phyloP scores from a whole-genome alignment of 2,113 vertebrate genomes.

The Gobio gobio region DNA sequence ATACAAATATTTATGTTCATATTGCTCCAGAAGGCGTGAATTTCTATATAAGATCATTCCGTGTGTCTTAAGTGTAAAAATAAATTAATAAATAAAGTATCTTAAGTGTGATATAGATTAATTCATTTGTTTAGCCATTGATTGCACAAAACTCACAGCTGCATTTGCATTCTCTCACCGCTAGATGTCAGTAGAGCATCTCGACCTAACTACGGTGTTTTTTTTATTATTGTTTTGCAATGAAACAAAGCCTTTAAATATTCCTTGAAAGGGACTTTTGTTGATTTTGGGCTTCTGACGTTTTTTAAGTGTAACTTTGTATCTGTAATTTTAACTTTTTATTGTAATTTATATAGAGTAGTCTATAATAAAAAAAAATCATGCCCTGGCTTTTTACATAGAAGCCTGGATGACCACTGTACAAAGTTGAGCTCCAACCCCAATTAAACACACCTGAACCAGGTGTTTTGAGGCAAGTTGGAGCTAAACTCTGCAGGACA shows the following conservation, averaged over 20 bases:
- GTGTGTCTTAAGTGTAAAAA: too few species aligned
- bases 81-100: neutral
- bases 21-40: neutral
- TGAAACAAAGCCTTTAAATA: too few species aligned
- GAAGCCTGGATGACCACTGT: too few species aligned
- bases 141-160: neutral
- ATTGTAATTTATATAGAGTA: neutral
- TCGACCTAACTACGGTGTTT: neutral
- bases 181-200: neutral
- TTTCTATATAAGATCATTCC: neutral
- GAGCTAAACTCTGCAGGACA: too few species aligned
- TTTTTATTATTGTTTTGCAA: too few species aligned
- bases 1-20: too few species aligned
- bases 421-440: too few species aligned
- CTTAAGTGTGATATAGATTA: neutral
- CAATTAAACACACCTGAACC: too few species aligned
- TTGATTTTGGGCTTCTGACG: too few species aligned
- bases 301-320: neutral
- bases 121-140: neutral
- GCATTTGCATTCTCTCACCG: neutral
- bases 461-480: too few species aligned
- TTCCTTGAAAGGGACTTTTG: too few species aligned
- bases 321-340: neutral
- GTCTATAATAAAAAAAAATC: neutral
- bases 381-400: neutral